Conservation (phyloP, 2,797 vertebrate genomes). For the Thripadectes ignobilis region DNA sequence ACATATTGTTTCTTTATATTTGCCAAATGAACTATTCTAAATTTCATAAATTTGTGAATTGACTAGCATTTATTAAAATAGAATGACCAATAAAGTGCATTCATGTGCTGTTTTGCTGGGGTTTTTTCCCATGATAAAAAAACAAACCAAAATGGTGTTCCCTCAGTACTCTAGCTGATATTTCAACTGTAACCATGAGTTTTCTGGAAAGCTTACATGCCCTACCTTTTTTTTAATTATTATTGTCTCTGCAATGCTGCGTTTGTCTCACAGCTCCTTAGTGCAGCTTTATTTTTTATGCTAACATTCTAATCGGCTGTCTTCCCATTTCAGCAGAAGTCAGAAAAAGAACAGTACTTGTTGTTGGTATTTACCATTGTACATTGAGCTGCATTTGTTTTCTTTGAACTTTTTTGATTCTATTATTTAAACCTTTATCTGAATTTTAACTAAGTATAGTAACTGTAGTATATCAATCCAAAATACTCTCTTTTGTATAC, state of each 20-base stretch:
- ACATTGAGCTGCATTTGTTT: background rate
- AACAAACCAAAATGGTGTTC: background rate
- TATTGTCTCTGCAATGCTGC: background rate
- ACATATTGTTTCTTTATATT: background rate
- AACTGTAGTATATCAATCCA: fast-evolving
- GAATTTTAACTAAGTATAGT: background rate
- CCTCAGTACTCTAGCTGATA: background rate
- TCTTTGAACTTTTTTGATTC: background rate
- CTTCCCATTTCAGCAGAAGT: background rate
- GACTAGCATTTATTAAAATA: background rate
- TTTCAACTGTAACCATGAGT: background rate
- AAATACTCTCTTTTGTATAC: background rate
- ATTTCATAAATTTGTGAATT: background rate
- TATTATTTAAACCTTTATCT: background rate
- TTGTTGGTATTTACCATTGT: background rate
- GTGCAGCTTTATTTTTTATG: background rate
- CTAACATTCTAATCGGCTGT: background rate
- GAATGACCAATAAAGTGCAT: background rate
- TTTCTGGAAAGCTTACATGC: background rate
- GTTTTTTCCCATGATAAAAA: background rate
- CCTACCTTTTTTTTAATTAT: background rate
- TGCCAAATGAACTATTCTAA: background rate
- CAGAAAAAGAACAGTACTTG: background rate
- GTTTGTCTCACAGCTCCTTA: background rate
- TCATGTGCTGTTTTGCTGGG: background rate